phyloP scores from a whole-genome alignment of 2,113 vertebrate species.

The Sceloporus undulatus region DNA sequence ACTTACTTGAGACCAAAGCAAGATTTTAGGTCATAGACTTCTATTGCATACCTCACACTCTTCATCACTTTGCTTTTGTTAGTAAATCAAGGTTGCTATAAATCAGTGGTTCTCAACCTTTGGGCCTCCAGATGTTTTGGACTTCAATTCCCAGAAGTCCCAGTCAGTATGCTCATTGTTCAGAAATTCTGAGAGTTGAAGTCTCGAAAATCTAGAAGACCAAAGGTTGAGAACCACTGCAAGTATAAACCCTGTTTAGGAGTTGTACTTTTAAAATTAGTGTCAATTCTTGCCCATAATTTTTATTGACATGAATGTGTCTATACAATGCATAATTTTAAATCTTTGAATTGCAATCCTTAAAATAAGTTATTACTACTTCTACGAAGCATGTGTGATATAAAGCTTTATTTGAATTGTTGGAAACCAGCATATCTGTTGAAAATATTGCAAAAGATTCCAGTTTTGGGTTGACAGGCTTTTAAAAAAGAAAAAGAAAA shows the following conservation, averaged over 20 bases:
- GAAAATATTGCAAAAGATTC: constrained; percentile 26
- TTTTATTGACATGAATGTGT: not conserved
- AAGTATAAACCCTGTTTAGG: not conserved
- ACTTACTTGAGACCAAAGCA: not conserved
- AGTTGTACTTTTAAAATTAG: not conserved
- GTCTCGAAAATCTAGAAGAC: too few relatives aligned
- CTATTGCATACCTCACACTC: not conserved
- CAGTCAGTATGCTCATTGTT: too few relatives aligned
- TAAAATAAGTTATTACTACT: not conserved
- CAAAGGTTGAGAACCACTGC: too few relatives aligned
- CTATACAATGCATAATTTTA: not conserved
- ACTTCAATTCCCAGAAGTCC: too few relatives aligned
- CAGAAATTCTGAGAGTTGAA: too few relatives aligned
- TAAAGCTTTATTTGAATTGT: not conserved
- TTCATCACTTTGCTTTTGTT: not conserved
- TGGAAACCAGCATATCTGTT: not conserved
- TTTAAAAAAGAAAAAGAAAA: not conserved
- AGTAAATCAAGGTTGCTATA: too few relatives aligned
- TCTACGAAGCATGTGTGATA: constrained; percentile 29
- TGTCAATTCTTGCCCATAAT: not conserved
- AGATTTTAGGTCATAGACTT: not conserved
- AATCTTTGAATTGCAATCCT: constrained; percentile 4
- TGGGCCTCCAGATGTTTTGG: too few relatives aligned
- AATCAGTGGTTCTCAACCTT: too few relatives aligned
- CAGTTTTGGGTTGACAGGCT: not conserved